Conservation (phyloP, 2,113 vertebrate genomes). For the Stigmatopora argus region DNA sequence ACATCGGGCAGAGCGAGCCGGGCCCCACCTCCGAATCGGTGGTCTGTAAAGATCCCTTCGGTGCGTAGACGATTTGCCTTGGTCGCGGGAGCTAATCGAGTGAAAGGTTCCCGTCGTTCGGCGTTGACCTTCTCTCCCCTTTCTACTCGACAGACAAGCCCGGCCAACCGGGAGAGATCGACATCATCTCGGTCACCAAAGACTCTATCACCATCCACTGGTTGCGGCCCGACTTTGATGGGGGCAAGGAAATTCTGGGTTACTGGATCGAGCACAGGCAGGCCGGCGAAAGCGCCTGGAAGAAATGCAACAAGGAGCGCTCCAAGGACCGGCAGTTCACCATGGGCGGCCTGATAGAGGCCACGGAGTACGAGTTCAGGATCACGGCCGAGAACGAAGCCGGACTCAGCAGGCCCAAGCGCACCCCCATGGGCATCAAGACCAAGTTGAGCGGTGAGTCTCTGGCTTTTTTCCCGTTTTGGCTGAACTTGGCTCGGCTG, state of each 20-base stretch:
- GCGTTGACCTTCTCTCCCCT: background rate
- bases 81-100: background rate
- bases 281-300: slow-evolving; percentile 92
- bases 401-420: slow-evolving; percentile 88
- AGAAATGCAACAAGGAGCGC: slow-evolving; percentile 92
- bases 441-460: slow-evolving; percentile 92
- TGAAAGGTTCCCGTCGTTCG: background rate
- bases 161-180: slow-evolving; percentile 95
- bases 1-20: slow-evolving; percentile 88
- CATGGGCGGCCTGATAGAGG: slow-evolving; percentile 90
- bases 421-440: slow-evolving; percentile 92
- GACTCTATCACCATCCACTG: slow-evolving; percentile 94
- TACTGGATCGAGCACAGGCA: slow-evolving; percentile 97
- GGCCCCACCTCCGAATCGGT: slow-evolving; percentile 85
- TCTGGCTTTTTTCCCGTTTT: no score
- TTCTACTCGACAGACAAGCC: slow-evolving; percentile 81
- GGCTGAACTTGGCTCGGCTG: no score
- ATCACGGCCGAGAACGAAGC: slow-evolving; percentile 92
- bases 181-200: slow-evolving; percentile 88
- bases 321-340: slow-evolving; percentile 95
- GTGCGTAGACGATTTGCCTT: slow-evolving; percentile 66
- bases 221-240: slow-evolving; percentile 90
- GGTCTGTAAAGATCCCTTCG: slow-evolving; percentile 97
- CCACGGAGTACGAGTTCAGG: slow-evolving; percentile 96
- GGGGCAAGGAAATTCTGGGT: slow-evolving; percentile 94